Conservation (phyloP, 2,113 vertebrate species). For the Daphoenositta chrysoptera region DNA sequence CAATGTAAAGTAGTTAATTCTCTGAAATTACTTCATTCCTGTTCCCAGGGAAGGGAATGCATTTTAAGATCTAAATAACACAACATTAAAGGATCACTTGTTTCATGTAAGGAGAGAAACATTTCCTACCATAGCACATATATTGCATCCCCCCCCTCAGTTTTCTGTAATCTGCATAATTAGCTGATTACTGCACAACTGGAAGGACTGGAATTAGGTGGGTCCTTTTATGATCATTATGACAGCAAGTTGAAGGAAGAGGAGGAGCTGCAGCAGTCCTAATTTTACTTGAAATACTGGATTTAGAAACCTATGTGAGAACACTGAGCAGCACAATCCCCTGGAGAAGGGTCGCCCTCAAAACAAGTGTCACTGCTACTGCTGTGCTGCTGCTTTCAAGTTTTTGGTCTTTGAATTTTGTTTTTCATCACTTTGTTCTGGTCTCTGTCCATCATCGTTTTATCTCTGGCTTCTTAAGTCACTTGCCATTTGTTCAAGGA, state of each 20-base stretch:
- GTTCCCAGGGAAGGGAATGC: neutral
- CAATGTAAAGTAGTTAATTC: neutral
- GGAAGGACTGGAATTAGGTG: conserved; percentile 48
- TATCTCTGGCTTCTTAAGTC: neutral
- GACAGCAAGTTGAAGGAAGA: conserved; percentile 16
- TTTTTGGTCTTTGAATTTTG: neutral
- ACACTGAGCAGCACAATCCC: neutral
- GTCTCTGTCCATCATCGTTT: neutral
- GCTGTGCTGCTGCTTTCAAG: neutral
- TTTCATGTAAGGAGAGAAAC: neutral
- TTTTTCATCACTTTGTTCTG: neutral
- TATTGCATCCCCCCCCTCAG: neutral
- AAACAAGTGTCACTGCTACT: neutral
- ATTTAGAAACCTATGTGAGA: neutral
- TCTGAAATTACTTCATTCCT: neutral
- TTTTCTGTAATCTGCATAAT: conserved; percentile 1
- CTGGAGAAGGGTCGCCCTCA: neutral
- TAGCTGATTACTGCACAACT: conserved; percentile 2
- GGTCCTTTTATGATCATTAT: neutral
- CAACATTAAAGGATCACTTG: neutral
- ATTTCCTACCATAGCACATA: neutral
- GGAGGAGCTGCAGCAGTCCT: conserved; percentile 2
- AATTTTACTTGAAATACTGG: conserved; percentile 24
- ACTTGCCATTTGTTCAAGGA: neutral
- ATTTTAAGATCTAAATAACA: neutral